phyloP scores from a whole-genome alignment of 1,140 invertebrate species.

The Laupala kohalensis region DNA sequence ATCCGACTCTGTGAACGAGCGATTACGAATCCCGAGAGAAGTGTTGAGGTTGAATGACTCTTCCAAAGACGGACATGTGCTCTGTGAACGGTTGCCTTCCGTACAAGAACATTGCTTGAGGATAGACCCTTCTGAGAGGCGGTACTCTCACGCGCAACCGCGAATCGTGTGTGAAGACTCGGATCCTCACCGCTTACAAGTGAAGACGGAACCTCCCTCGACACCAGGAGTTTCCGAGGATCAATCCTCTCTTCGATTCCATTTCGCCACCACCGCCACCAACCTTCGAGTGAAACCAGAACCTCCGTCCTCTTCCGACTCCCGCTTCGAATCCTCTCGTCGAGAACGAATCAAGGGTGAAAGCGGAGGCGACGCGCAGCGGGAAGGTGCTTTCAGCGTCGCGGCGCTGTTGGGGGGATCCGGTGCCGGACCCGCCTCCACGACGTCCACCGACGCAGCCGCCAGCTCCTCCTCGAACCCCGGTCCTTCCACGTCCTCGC shows the following conservation, averaged over 20 bases:
- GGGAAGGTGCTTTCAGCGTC: conserved; percentile 19
- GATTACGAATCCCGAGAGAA: no score
- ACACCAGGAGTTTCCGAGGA: conserved; percentile 15
- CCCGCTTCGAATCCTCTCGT: conserved; percentile 16
- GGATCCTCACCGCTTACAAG: no score
- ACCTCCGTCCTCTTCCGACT: conserved; percentile 19
- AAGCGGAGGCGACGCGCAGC: conserved; percentile 16
- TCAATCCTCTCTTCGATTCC: conserved; percentile 15
- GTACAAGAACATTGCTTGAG: no score
- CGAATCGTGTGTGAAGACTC: no score
- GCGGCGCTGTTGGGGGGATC: conserved; percentile 25
- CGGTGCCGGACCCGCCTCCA: conserved; percentile 19
- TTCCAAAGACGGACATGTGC: no score
- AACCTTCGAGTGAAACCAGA: conserved; percentile 19
- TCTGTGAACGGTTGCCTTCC: no score
- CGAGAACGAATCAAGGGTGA: conserved; percentile 17
- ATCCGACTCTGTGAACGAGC: no score
- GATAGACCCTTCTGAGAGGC: no score
- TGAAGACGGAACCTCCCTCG: conserved; percentile 20
- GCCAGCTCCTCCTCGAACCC: conserved; percentile 12
- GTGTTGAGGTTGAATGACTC: no score
- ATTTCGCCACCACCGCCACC: conserved; percentile 22
- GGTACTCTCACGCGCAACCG: not conserved
- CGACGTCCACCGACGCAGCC: conserved; percentile 18
- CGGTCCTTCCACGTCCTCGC: conserved; percentile 26